Evolutionary conservation across 2,888 invertebrate species (phyloP).

Genomic region (Aporophyla lueneburgensis): DNA sequence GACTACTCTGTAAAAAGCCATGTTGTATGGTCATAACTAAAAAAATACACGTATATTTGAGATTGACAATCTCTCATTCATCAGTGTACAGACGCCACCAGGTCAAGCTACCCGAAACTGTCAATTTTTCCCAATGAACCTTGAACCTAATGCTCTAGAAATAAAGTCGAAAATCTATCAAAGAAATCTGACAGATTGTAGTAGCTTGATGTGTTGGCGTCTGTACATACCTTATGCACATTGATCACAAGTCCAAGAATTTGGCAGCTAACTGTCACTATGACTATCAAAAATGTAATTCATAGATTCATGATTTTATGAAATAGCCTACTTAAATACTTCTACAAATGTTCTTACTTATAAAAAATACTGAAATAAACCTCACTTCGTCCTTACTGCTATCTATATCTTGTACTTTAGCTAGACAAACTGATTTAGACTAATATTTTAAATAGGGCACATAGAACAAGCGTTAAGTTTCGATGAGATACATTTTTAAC

Average conservation of each 20-base stretch:
- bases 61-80: no score
- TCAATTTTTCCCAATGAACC: no score
- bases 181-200: no score
- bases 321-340: slow-evolving; percentile 41
- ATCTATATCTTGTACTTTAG: slow-evolving; percentile 55
- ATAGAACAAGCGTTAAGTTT: slow-evolving; percentile 41
- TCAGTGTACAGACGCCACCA: no score
- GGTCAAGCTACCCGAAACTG: no score
- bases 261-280: not conserved
- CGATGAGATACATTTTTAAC: slow-evolving; percentile 29
- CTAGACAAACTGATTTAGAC: slow-evolving; percentile 70
- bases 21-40: no score
- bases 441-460: slow-evolving; percentile 49
- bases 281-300: not conserved
- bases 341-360: slow-evolving; percentile 44
- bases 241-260: not conserved
- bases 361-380: slow-evolving; percentile 55
- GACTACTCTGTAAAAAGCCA: not conserved
- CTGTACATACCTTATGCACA: no score
- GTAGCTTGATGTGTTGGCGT: no score
- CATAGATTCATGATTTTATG: not conserved
- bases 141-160: no score
- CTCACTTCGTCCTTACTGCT: slow-evolving; percentile 63
- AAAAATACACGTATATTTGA: no score
- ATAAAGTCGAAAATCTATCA: no score